A percentile compares a stretch with the other conserved stretches of the same genome.
phyloP scores from a whole-genome alignment of 2,888 invertebrate genomes.

The Hydrotaea diabolus region DNA sequence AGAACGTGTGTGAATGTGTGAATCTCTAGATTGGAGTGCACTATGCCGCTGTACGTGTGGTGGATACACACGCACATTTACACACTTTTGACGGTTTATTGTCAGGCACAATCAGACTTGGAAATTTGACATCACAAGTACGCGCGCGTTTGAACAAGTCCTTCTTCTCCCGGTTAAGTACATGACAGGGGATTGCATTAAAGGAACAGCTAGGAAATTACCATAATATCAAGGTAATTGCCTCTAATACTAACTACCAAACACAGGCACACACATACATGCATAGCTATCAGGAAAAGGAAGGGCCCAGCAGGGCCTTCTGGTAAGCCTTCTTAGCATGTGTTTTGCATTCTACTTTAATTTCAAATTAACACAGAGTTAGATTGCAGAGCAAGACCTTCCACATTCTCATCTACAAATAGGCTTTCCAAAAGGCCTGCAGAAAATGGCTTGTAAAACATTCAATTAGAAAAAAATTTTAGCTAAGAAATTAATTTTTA shows the following conservation, averaged over 20 bases:
- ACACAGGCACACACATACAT: not conserved
- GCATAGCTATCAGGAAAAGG: not conserved
- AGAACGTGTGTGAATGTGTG: not conserved
- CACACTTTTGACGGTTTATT: conserved; percentile 34
- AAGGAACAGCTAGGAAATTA: conserved; percentile 36
- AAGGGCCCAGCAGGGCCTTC: too few species aligned
- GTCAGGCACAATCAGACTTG: conserved; percentile 42
- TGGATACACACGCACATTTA: not conserved
- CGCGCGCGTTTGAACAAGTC: not conserved
- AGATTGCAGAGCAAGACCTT: too few species aligned
- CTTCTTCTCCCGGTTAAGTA: not conserved
- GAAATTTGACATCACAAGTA: conserved; percentile 22
- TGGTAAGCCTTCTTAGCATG: too few species aligned
- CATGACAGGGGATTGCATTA: conserved; percentile 13
- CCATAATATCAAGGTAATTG: conserved; percentile 43
- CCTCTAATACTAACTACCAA: conserved; percentile 20
- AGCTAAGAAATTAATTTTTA: too few species aligned
- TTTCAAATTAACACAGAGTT: too few species aligned
- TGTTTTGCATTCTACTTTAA: too few species aligned
- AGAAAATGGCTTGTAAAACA: too few species aligned
- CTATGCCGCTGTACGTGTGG: not conserved
- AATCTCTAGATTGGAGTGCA: too few species aligned
- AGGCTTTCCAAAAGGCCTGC: too few species aligned
- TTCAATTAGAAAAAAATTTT: too few species aligned
- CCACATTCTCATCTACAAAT: too few species aligned